Conservation (phyloP, 2,797 vertebrate genomes). For the Garrulus glandarius region DNA sequence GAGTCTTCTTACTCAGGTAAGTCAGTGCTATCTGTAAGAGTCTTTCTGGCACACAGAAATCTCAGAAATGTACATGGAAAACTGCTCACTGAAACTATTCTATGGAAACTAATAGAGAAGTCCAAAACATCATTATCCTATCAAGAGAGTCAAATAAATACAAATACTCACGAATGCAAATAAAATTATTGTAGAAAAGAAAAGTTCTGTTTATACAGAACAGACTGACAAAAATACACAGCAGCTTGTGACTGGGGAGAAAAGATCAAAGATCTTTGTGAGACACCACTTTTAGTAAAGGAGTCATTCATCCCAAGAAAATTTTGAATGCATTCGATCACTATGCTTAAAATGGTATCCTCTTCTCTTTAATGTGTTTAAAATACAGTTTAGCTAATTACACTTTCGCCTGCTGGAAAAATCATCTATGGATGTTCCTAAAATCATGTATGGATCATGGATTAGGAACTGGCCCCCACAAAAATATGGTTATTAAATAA, state of each 20-base stretch:
- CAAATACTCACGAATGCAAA: background rate
- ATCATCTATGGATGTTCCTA: constrained; percentile 19
- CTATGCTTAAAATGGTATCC: background rate
- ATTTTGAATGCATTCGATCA: background rate
- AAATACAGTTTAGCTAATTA: constrained; percentile 25
- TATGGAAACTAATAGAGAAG: background rate
- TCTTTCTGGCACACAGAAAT: background rate
- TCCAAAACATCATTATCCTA: background rate
- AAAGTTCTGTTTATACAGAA: background rate
- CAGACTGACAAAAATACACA: background rate
- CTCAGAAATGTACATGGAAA: background rate
- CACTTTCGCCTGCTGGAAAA: constrained; percentile 39
- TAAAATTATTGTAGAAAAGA: background rate
- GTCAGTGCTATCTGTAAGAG: background rate
- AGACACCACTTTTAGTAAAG: background rate
- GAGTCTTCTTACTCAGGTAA: background rate
- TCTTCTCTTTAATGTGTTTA: background rate
- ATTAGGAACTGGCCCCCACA: background rate
- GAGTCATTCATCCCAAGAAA: background rate
- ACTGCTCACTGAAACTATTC: background rate
- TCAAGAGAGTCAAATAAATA: background rate
- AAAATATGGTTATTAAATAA: background rate
- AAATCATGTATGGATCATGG: constrained; percentile 24
- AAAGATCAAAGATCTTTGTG: background rate
- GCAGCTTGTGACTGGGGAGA: background rate